Base-by-base conservation (phyloP, 30 jellyfish, hydroid and myxozoan genomes). In the Turritopsis rubra region DNA sequence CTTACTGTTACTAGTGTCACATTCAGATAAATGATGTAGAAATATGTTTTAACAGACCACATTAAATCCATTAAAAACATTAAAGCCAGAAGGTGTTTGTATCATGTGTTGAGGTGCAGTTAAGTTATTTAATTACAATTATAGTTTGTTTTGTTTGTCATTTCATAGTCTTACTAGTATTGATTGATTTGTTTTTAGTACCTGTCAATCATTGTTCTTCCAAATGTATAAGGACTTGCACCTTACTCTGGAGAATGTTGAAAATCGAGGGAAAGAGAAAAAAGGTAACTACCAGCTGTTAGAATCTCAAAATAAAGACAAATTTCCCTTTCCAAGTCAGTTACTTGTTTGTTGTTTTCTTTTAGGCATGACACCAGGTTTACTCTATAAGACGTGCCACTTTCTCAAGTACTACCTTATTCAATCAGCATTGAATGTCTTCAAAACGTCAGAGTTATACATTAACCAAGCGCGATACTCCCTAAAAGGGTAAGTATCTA, bases 191-290 rank as follows among this genome's bases (percentile, higher is more conserved):
- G 23, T 22, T 65, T 52, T 18, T 29, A 92, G 98, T 68, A 88
- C 98, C 9, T 92, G 93, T 76, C 97, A 92, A 72, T 30, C 95
- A 16, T 83, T 68, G 13, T 88, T 77, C 70, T 92, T 92, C 54
- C 98, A 92, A 77, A 79, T 84, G 73, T 85, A 89, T 86, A 92
- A 92, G 77, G 96, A 92, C 79, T 84, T 88, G 65, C 81, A 60
- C 8, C 66, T 83, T 31, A 21, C 86, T n/a, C 65, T 83, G 87
- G 90, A 83, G 26, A 23, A 70, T 80, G 77, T 80, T 18, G 87
- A 80, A 24, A 54, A 16, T 9, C 54, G 54, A 9, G 79, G 28
- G 52, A 31, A 80, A 16, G 82, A 74, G 65, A 74, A 23, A 29
- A 74, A 74, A 74, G 82, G 82, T 74, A 74, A 5, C 5, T 5